Base-by-base conservation (phyloP, 2,888 invertebrate species). In the Ochropacha duplaris region DNA sequence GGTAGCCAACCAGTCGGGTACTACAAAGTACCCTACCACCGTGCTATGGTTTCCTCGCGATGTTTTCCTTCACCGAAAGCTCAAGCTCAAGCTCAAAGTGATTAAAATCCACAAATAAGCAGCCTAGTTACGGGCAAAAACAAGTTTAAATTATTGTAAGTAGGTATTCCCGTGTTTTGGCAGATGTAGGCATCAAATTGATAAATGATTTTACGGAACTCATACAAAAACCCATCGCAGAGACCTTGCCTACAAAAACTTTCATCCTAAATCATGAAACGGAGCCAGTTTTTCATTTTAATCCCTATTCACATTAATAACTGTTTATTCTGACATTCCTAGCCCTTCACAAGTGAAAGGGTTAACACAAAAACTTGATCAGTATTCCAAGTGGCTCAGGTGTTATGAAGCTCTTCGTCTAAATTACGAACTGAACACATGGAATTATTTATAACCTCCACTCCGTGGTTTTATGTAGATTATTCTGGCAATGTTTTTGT, bases 301-400 rank as follows among this genome's bases (percentile, higher is more conserved):
- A 58, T 58, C 55, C 58, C 31, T 22, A 14, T 31, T 34, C 52
- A 34, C 22, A 52, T 52, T 52, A 52, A 52, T 52, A 52, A 31
- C 52, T 19, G 16, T 52, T 52, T 52, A 34, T 50, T 66, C 66
- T 68, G 74, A 69, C 69, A 71, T 58, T 66, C 65, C 59, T 67
- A 74, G 68, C 74, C 77, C 68, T 69, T 72, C 64, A 69, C 66
- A 70, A 69, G 68, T 68, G 67, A 69, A 72, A 70, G 78, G 79
- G 77, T 75, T 74, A 71, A 71, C 65, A 65, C 79, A 86, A 86
- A 86, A 86, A 84, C 79, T 80, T 84, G 72, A 83, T 83, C 79
- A 80, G 80, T 79, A 84, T 83, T 79, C 82, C 59, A 62, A 74
- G 65, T 64, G 79, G 65, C 72, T 76, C 87, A 87, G 86, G 86